Percentiles rank a stretch among this genome's conserved stretches.
Conservation (phyloP, 2,797 vertebrate genomes). For the Characodon lateralis region DNA sequence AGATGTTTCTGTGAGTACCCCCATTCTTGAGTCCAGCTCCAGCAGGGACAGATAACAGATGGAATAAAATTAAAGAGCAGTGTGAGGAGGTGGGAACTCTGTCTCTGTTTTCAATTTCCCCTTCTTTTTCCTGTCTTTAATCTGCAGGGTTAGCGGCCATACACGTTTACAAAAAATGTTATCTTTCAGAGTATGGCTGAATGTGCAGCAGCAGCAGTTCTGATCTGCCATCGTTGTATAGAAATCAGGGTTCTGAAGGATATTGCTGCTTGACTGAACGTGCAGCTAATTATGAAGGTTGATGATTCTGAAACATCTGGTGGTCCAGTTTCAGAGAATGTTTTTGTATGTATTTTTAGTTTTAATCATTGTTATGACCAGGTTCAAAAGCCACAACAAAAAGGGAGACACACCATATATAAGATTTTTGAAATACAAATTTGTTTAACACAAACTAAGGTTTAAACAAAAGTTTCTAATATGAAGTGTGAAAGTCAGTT, state of each 20-base stretch:
- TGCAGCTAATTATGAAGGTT: background rate
- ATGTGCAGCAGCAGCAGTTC: conserved; percentile 10
- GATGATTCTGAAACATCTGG: background rate
- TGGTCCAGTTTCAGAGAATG: background rate
- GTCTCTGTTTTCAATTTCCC: conserved; percentile 9
- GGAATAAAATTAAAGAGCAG: conserved; percentile 23
- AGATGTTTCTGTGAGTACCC: conserved; percentile 2
- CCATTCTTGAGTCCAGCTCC: background rate
- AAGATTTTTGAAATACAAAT: too few species aligned
- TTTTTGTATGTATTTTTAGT: background rate
- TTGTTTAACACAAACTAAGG: too few species aligned
- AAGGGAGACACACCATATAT: too few species aligned
- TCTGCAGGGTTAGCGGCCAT: conserved; percentile 17
- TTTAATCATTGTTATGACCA: background rate
- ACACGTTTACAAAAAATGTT: conserved; percentile 31
- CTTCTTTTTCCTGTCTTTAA: background rate
- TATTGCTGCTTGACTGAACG: conserved; percentile 4
- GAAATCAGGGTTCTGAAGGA: background rate
- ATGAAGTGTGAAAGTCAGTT: too few species aligned
- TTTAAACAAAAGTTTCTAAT: too few species aligned
- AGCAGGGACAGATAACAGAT: conserved; percentile 1
- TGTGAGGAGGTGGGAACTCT: conserved; percentile 57
- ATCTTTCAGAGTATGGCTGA: conserved; percentile 26
- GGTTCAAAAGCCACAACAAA: too few species aligned
- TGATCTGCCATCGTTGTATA: background rate